These are phyloP conservation scores for Vanacampus margaritifer DNA, from an alignment of 2,113 vertebrate species.

Conservation along the genomic window DNA sequence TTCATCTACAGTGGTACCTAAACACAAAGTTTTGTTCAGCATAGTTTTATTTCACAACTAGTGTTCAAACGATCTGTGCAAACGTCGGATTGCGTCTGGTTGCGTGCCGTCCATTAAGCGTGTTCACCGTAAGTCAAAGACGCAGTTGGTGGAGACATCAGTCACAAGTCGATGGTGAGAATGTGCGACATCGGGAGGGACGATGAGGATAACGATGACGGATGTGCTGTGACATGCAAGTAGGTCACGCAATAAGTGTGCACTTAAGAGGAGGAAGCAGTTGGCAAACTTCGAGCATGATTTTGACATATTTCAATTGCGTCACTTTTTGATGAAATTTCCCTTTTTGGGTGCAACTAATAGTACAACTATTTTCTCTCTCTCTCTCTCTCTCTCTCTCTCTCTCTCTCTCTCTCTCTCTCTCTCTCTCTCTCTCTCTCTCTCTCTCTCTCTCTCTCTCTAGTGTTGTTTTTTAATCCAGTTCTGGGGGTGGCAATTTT, in stretches of 20 bases:
- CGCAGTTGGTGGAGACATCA: constrained; percentile 5
- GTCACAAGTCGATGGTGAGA: constrained; percentile 26
- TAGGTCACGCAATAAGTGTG: constrained; percentile 33
- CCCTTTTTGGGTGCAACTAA: no score
- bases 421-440: no score
- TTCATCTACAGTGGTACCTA: no score
- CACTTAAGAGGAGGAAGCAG: background rate
- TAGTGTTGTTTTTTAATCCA: no score
- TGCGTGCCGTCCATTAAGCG: constrained; percentile 4
- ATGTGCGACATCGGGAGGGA: constrained; percentile 19
- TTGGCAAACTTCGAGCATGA: background rate
- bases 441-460: no score
- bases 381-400: no score
- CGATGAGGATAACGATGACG: constrained; percentile 19
- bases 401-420: no score
- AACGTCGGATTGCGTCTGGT: background rate
- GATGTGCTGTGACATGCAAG: constrained; percentile 32
- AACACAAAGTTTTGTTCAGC: background rate
- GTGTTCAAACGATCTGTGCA: background rate
- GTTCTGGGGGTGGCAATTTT: no score
- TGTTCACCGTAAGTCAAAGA: constrained; percentile 1
- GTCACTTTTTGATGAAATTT: background rate
- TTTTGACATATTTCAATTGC: background rate
- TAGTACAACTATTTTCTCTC: background rate
- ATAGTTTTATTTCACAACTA: background rate